A percentile compares a stretch with the other conserved stretches of the same genome.
Evolutionary conservation across 2,797 vertebrate species (phyloP).

Genomic region (Botia almorhae): DNA sequence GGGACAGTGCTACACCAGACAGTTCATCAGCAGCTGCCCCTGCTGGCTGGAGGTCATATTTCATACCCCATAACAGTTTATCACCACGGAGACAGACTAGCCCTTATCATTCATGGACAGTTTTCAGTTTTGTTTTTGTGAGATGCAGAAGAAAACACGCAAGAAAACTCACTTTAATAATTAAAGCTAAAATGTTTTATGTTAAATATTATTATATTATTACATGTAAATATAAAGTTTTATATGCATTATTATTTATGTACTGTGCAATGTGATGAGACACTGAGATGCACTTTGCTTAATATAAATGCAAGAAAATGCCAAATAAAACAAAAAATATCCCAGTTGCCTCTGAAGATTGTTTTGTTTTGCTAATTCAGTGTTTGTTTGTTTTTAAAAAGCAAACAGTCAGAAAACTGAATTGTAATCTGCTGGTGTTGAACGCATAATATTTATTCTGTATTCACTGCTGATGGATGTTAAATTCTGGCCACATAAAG

Average conservation of each 20-base stretch:
- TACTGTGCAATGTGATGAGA: slow-evolving; percentile 99
- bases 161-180: slow-evolving; percentile 70
- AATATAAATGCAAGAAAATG: slow-evolving; percentile 99
- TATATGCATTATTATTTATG: slow-evolving; percentile 99
- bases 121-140: slow-evolving; percentile 55
- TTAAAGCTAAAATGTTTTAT: slow-evolving; percentile 94
- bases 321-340: slow-evolving; percentile 85
- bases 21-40: slow-evolving; percentile 99
- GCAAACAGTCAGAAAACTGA: too few relatives aligned
- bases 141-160: slow-evolving; percentile 51
- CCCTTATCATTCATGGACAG: slow-evolving; percentile 50
- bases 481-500: too few relatives aligned
- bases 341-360: slow-evolving; percentile 34
- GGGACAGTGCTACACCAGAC: slow-evolving; percentile 98
- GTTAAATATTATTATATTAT: slow-evolving; percentile 99
- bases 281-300: slow-evolving; percentile 99
- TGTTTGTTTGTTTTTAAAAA: not conserved
- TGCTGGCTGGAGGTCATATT: slow-evolving; percentile 99
- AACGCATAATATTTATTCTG: too few relatives aligned
- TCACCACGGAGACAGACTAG: slow-evolving; percentile 61
- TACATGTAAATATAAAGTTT: slow-evolving; percentile 99
- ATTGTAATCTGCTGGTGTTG: too few relatives aligned
- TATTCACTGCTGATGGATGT: too few relatives aligned
- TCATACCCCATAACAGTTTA: slow-evolving; percentile 88
- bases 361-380: slow-evolving; percentile 55